A percentile compares a stretch with the other conserved stretches of the same genome.
Conservation (phyloP, 64 coral and sea anemone genomes). For the Actinia equina region DNA sequence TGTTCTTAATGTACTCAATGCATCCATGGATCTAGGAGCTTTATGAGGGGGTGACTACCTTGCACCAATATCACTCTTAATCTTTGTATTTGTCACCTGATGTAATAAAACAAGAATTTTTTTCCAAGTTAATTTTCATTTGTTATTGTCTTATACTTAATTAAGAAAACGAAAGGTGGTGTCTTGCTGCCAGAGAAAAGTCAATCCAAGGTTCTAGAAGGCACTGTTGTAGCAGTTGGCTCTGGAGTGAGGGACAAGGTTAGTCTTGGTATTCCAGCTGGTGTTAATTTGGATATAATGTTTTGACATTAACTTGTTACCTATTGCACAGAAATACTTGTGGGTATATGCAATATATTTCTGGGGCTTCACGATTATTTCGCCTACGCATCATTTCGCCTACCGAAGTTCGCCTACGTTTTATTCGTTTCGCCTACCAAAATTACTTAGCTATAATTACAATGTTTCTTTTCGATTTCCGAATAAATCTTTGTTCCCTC, state of each 20-base stretch:
- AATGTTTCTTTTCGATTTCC: too few relatives aligned
- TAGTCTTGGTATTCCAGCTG: neutral
- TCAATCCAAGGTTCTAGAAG: slow-evolving; percentile 73
- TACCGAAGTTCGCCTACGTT: too few relatives aligned
- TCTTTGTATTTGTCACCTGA: neutral
- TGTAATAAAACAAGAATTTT: neutral
- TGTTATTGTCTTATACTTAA: neutral
- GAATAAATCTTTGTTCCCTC: too few relatives aligned
- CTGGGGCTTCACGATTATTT: too few relatives aligned
- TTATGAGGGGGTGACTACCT: too few relatives aligned
- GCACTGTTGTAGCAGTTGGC: slow-evolving; percentile 80
- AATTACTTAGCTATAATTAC: too few relatives aligned
- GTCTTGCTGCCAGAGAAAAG: slow-evolving; percentile 93
- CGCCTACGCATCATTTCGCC: too few relatives aligned
- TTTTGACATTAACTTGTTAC: neutral
- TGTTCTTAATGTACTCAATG: neutral
- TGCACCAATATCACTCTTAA: too few relatives aligned
- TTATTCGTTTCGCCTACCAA: too few relatives aligned
- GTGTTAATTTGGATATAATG: neutral
- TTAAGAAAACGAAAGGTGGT: slow-evolving; percentile 96
- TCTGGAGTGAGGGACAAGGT: slow-evolving; percentile 78
- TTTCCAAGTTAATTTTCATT: neutral
- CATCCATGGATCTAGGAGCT: too few relatives aligned
- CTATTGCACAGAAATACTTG: too few relatives aligned
- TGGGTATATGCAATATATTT: too few relatives aligned